A percentile compares a stretch with the other conserved stretches of the same genome.
Evolutionary conservation across 37 sponge, comb jelly and placozoan genomes (phyloP).

Genomic region (Aphrocallistes beatrix): DNA sequence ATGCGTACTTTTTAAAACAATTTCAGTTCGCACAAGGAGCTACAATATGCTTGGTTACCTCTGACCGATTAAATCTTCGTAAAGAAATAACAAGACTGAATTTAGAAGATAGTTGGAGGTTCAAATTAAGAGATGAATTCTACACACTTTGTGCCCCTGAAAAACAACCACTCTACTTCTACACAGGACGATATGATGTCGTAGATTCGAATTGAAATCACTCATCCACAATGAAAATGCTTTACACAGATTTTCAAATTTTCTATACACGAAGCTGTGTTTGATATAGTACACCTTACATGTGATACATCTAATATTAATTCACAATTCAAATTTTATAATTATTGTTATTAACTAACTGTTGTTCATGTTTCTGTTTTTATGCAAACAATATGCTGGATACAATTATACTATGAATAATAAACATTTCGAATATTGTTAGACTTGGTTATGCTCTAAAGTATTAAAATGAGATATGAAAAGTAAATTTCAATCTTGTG

Average conservation of each 20-base stretch:
- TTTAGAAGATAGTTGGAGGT: conserved; percentile 83
- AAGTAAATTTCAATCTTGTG: too few species aligned
- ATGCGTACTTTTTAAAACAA: conserved; percentile 33
- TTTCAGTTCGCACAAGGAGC: conserved; percentile 68
- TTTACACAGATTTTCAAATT: background rate
- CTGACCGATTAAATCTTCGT: conserved; percentile 65
- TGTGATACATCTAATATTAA: background rate
- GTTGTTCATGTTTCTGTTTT: background rate
- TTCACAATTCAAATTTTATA: conserved; percentile 9
- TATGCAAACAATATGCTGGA: conserved; percentile 17
- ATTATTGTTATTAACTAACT: background rate
- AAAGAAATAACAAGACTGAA: conserved; percentile 80
- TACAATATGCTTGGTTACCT: conserved; percentile 58
- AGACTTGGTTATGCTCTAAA: too few species aligned
- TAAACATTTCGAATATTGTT: background rate
- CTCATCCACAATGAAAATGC: background rate
- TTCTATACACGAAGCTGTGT: background rate
- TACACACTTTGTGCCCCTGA: conserved; percentile 63
- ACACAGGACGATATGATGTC: conserved; percentile 47
- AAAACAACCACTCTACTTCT: conserved; percentile 67
- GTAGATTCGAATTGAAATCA: background rate
- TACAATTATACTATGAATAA: conserved; percentile 15
- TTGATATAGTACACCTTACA: background rate
- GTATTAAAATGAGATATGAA: too few species aligned
- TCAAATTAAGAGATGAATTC: conserved; percentile 68